These are phyloP conservation scores for Lasioglossum zephyrum DNA, from an alignment of 2,888 invertebrate genomes.

Conservation along the genomic window DNA sequence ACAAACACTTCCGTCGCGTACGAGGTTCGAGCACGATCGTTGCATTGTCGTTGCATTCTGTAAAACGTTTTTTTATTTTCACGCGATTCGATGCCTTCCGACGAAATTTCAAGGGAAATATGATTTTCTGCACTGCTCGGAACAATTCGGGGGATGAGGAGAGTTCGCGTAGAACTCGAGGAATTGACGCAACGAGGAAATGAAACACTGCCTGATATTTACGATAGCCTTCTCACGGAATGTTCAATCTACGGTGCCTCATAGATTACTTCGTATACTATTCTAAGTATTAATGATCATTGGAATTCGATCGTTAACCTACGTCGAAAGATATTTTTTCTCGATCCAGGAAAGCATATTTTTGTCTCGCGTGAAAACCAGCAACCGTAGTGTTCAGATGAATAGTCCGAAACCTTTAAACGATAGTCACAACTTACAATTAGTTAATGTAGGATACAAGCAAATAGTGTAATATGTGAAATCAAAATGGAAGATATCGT, in stretches of 20 bases:
- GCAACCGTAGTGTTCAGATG: not conserved
- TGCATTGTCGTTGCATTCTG: conserved; percentile 24
- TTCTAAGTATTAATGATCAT: not conserved
- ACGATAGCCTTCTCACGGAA: conserved; percentile 5
- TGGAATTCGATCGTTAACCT: not conserved
- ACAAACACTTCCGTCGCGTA: not conserved
- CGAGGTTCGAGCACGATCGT: conserved; percentile 25
- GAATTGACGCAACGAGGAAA: conserved; percentile 2
- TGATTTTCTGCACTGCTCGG: conserved; percentile 6
- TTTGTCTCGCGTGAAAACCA: not conserved
- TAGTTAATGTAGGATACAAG: not conserved
- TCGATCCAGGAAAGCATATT: not conserved
- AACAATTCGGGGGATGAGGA: not conserved
- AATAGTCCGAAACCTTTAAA: not conserved
- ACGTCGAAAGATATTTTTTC: not conserved
- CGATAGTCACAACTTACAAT: conserved; percentile 3
- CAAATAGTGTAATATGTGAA: not conserved
- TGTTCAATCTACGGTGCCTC: conserved; percentile 12
- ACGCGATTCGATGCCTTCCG: not conserved
- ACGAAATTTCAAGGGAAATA: not conserved
- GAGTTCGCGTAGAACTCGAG: not conserved
- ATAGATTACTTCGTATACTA: conserved; percentile 3
- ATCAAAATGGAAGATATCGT: conserved; percentile 3
- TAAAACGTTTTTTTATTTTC: too few species aligned
- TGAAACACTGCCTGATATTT: conserved; percentile 8